Base-by-base conservation (phyloP, 1,140 invertebrate species). In the Drosophila asahinai region DNA sequence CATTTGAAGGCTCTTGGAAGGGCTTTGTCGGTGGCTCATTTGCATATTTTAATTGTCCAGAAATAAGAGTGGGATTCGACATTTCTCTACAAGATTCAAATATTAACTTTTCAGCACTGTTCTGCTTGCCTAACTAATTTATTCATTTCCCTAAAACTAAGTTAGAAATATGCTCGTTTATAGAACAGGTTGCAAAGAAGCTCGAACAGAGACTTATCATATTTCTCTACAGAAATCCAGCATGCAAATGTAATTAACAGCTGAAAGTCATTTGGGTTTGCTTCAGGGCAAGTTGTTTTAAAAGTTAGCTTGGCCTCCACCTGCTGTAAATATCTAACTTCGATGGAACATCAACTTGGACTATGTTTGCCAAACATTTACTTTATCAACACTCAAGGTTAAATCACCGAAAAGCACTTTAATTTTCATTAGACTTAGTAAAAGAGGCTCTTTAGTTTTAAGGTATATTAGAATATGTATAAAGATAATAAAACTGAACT, bases 1-100 rank as follows among this genome's bases (percentile, higher is more conserved):
- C 71, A 70, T 58, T 80, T 71, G 63, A 45, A 42, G 15, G 58
- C 57, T 22, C 17, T 27, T 55, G 59, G 38, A 77, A 66, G 61
- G 67, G 62, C n/a, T 70, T 66, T 55, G 49, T 36, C 17, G 47
- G 48, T 45, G 71, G 43, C 64, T 78, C 68, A 89, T 87, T 89
- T 87, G 73, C 81, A 89, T 90, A 81, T 81, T 80, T 77, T 71
- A 89, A 84, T 83, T 81, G 73, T 79, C 43, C 43, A 62, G 77
- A 67, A 54, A 77, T 68, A 30, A 70, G 38, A 55, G 36, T 36
- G 40, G 54, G 67, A 43, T 51, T 59, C 17, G 51, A 36, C 5
- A 59, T 17, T 77, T 77, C 42, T 22, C 43, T 19, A 15, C 51
- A 51, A 40, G 52, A 71, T 59, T 77, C 61, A 68, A 66, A 77